Evolutionary conservation across 1,140 invertebrate species (phyloP).

Genomic region (Drosophila lini): DNA sequence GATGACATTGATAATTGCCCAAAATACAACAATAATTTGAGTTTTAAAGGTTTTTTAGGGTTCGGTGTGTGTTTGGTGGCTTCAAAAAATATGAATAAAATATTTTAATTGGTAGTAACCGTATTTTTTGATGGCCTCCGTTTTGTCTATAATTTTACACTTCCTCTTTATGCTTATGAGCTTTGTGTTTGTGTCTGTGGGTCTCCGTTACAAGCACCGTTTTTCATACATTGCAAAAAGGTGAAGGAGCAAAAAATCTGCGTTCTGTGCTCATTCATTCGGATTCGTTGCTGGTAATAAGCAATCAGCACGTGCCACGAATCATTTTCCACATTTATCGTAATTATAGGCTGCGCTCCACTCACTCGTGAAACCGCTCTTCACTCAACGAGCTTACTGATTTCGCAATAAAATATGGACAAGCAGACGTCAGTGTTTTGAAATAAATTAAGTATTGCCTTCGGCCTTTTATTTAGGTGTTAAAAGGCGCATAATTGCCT

Average conservation of each 20-base stretch:
- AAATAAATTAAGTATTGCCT: slow-evolving; percentile 22
- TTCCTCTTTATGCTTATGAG: slow-evolving; percentile 15
- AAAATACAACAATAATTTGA: slow-evolving; percentile 11
- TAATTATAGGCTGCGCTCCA: slow-evolving; percentile 24
- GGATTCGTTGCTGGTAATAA: background rate
- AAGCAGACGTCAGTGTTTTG: background rate
- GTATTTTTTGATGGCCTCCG: slow-evolving; percentile 4
- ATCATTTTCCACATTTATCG: slow-evolving; percentile 33
- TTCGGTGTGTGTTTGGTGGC: background rate
- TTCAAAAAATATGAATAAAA: slow-evolving; percentile 25
- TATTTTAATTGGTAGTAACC: slow-evolving; percentile 16
- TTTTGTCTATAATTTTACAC: slow-evolving; percentile 12
- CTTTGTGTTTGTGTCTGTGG: background rate
- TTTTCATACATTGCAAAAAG: slow-evolving; percentile 22
- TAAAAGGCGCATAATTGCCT: slow-evolving; percentile 10
- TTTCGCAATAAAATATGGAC: slow-evolving; percentile 16
- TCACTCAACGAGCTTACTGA: slow-evolving; percentile 15
- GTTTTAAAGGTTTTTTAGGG: slow-evolving; percentile 21
- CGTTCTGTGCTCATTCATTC: slow-evolving; percentile 24
- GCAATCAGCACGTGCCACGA: slow-evolving; percentile 16
- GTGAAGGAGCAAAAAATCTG: slow-evolving; percentile 15
- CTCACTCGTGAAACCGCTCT: slow-evolving; percentile 29
- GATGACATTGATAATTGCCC: slow-evolving; percentile 25
- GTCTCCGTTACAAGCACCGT: slow-evolving; percentile 31
- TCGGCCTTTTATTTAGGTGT: slow-evolving; percentile 6